These are phyloP conservation scores for Acanthaster planci DNA, from an alignment of 35 echinoderm and acorn worm species.

Conservation along the genomic window DNA sequence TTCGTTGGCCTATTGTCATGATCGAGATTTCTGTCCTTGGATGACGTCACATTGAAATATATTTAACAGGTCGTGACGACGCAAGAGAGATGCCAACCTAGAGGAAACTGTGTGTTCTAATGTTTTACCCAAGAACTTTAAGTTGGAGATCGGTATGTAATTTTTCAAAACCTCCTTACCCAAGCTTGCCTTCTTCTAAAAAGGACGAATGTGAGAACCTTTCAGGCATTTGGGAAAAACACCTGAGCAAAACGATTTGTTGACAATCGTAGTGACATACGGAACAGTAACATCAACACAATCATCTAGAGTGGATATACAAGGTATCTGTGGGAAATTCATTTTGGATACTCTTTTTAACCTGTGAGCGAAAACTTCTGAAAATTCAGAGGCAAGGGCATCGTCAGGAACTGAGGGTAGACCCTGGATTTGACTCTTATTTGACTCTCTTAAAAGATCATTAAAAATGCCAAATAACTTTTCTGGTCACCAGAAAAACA, in stretches of 20 bases:
- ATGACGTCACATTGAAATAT: no score
- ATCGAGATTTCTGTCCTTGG: no score
- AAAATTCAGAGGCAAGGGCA: not conserved
- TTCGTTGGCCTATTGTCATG: no score
- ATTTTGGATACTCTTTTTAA: not conserved
- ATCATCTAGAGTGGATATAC: not conserved
- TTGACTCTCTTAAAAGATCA: not conserved
- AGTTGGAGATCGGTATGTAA: constrained; percentile 36
- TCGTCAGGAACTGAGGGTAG: not conserved
- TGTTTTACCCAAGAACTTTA: constrained; percentile 24
- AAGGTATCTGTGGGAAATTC: not conserved
- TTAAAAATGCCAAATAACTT: not conserved
- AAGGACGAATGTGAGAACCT: not conserved
- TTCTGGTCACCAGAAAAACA: constrained; percentile 31
- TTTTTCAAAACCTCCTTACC: not conserved
- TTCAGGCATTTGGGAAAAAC: constrained; percentile 7
- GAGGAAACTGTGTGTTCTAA: constrained; percentile 32
- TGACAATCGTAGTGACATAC: not conserved
- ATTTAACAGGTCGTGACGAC: not conserved
- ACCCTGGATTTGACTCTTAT: not conserved
- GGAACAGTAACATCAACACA: constrained; percentile 47
- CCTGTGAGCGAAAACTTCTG: not conserved
- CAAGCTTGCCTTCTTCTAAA: no score
- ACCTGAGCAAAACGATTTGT: not conserved
- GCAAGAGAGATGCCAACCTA: not conserved